Base-by-base conservation (phyloP, 2,113 vertebrate species). In the Echinops telfairi region DNA sequence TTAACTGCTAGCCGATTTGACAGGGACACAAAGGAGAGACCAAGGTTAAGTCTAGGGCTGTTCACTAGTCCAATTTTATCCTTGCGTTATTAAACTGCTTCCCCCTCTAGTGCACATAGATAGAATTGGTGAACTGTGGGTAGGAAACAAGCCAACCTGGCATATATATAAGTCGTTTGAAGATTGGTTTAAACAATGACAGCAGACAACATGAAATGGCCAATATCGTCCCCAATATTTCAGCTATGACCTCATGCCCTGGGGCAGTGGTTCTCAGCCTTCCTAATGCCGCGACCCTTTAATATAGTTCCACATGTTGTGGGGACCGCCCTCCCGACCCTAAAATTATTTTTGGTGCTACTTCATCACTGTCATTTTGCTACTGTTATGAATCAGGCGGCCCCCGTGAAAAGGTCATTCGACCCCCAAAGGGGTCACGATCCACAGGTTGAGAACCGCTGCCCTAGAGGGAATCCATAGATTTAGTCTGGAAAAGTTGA, bases 51-150 rank as follows among this genome's bases (percentile, higher is more conserved):
- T 75, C 29, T 77, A 79, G 23, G 68, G 90, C 75, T 84, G 25
- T 70, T 76, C 47, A 83, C 29, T 38, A 81, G 82, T 93, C 25
- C 60, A 68, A 19, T 62, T 83, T 92, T 47, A 90, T 86, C 96
- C 64, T 43, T 78, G 86, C 92, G 11, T 78, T 77, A 53, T 58
- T 43, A 88, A 64, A 38, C 66, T 76, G 31, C 79, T 90, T 93
- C 27, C 83, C 22, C 60, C 6, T 81, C 1, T n/a, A 57, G 17
- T 47, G 40, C 3, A 62, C 27, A 31, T 76, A 70, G 25, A 82
- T 82, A 78, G 38, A 82, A 66, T 70, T 71, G 57, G 7, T 84
- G 83, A 92, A 91, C 73, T 85, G 64, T 6, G 17, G 20, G 31
- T 77, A 4, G 31, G 6, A 53, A 27, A 15, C 7, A 2, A 31